These are phyloP conservation scores for Onychomys arenicola DNA, from an alignment of 2,797 vertebrate genomes.

Conservation along the genomic window DNA sequence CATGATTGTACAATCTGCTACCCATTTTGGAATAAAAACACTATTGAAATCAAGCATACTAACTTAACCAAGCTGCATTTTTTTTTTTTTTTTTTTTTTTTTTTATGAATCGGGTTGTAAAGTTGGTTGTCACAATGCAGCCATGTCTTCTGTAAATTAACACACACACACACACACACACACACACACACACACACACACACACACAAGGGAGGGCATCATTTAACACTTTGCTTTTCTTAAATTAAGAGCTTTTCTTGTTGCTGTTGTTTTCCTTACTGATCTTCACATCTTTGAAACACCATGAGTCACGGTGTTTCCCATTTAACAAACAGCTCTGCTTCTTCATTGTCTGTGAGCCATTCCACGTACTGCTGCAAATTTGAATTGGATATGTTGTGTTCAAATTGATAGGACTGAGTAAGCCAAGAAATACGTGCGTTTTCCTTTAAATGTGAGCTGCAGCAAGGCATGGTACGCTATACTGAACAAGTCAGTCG, in stretches of 20 bases:
- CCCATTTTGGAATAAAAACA: conserved; percentile 86
- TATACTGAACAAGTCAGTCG: conserved; percentile 83
- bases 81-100: conserved; percentile 86
- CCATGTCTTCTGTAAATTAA: conserved; percentile 81
- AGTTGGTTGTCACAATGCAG: conserved; percentile 81
- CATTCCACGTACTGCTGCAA: conserved; percentile 85
- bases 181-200: neutral
- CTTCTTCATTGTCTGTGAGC: conserved; percentile 85
- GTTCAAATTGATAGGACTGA: conserved; percentile 85
- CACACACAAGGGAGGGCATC: neutral
- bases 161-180: neutral
- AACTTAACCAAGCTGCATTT: conserved; percentile 85
- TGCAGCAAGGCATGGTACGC: conserved; percentile 78
- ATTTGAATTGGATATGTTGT: conserved; percentile 87
- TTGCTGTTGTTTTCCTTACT: conserved; percentile 68
- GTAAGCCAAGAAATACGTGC: conserved; percentile 86
- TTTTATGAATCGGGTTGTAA: conserved; percentile 85
- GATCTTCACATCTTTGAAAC: conserved; percentile 83
- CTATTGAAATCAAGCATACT: conserved; percentile 83
- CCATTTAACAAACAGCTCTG: conserved; percentile 79
- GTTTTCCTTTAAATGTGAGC: conserved; percentile 88
- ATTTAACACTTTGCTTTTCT: conserved; percentile 79
- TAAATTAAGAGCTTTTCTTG: conserved; percentile 78
- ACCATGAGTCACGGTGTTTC: conserved; percentile 85
- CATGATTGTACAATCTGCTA: conserved; percentile 87